Percentiles rank a stretch among this genome's conserved stretches.
Conservation (phyloP, 2,797 vertebrate species). For the Sebastes diploproa region DNA sequence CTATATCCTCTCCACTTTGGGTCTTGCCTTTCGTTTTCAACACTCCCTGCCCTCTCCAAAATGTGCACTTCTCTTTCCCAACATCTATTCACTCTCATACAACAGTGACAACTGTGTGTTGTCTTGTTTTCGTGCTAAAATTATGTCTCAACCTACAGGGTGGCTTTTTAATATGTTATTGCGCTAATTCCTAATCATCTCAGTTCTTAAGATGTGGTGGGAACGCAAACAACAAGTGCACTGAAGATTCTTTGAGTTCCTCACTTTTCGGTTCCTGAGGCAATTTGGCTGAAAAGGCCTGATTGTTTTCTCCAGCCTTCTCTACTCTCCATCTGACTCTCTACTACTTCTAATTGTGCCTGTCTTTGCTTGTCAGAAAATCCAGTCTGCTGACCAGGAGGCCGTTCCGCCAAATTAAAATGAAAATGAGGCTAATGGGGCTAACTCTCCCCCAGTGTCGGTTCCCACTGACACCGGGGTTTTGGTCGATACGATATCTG, state of each 20-base stretch:
- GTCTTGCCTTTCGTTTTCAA: neutral
- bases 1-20: neutral
- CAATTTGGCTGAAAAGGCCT: conserved; percentile 6
- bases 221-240: neutral
- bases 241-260: neutral
- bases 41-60: neutral
- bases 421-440: conserved; percentile 13
- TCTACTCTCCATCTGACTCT: conserved; percentile 2
- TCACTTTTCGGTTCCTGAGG: neutral
- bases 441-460: neutral
- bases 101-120: neutral
- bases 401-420: neutral
- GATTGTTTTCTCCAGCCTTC: conserved; percentile 23
- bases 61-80: neutral
- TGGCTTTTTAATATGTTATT: neutral
- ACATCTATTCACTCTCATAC: neutral
- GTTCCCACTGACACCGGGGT: neutral
- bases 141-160: neutral
- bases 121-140: neutral
- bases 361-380: neutral
- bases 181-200: neutral
- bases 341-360: conserved; percentile 5
- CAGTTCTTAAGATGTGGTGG: neutral
- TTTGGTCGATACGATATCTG: conserved; percentile 7
- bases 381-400: conserved; percentile 20